phyloP scores from a whole-genome alignment of 23 tunicate species.

The Phallusia fumigata region DNA sequence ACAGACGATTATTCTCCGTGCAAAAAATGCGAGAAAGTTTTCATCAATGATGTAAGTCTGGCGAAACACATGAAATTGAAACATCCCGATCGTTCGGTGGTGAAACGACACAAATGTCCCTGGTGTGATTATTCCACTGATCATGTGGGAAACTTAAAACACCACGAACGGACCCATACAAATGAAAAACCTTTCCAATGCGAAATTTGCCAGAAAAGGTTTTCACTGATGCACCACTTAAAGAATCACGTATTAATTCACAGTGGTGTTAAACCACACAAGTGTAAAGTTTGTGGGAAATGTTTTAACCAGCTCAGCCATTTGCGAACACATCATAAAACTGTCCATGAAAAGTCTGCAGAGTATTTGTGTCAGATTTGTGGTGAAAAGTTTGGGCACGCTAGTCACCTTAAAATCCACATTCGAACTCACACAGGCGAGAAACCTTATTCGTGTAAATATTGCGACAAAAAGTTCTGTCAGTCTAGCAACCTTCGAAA shows the following conservation, averaged over 20 bases:
- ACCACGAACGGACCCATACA: slow-evolving; percentile 32
- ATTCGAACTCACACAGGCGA: slow-evolving; percentile 47
- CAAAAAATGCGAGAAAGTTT: slow-evolving; percentile 23
- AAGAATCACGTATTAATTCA: slow-evolving; percentile 48
- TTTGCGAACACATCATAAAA: slow-evolving; percentile 32
- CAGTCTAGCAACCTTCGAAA: background rate
- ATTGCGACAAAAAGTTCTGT: background rate
- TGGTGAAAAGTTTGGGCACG: slow-evolving; percentile 33
- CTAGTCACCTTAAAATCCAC: slow-evolving; percentile 25
- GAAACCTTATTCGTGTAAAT: slow-evolving; percentile 12
- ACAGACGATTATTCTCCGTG: slow-evolving; percentile 23
- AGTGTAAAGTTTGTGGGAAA: slow-evolving; percentile 44
- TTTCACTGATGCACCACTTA: slow-evolving; percentile 5
- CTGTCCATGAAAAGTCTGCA: slow-evolving; percentile 48
- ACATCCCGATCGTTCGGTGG: slow-evolving; percentile 37
- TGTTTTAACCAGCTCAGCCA: slow-evolving; percentile 26
- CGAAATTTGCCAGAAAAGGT: slow-evolving; percentile 36
- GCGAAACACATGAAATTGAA: slow-evolving; percentile 13
- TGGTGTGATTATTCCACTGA: slow-evolving; percentile 44
- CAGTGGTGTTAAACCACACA: slow-evolving; percentile 20
- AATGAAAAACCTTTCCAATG: slow-evolving; percentile 38
- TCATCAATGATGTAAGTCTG: slow-evolving; percentile 23
- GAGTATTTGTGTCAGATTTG: slow-evolving; percentile 41
- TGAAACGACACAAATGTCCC: slow-evolving; percentile 31
- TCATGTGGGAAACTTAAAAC: background rate